A percentile compares a stretch with the other conserved stretches of the same genome.
These are phyloP conservation scores for Oligia fasciuncula DNA, from an alignment of 2,888 invertebrate genomes.

Conservation along the genomic window DNA sequence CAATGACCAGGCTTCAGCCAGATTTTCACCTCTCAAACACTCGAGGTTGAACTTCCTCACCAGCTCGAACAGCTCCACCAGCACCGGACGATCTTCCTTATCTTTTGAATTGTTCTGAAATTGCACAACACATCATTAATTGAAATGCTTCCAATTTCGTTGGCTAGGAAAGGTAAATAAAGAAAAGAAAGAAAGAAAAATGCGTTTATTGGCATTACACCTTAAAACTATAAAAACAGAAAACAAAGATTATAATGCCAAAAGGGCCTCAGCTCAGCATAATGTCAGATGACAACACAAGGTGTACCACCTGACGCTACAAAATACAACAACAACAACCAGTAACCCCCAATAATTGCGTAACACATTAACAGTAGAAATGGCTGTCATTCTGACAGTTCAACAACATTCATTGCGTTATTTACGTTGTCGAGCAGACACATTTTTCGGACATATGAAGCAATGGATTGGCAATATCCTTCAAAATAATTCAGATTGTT, in stretches of 20 bases:
- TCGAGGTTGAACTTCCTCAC: constrained; percentile 77
- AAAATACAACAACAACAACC: too few species aligned
- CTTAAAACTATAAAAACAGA: too few species aligned
- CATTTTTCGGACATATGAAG: neutral
- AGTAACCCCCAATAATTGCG: neutral
- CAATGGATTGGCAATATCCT: neutral
- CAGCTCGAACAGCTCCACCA: constrained; percentile 74
- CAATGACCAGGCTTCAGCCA: constrained; percentile 77
- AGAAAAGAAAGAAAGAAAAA: too few species aligned
- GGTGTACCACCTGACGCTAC: too few species aligned
- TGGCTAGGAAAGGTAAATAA: neutral
- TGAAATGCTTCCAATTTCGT: neutral
- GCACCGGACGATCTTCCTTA: constrained; percentile 61
- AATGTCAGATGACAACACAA: too few species aligned
- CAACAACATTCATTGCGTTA: neutral
- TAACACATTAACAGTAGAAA: neutral
- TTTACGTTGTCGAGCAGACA: neutral
- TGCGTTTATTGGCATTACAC: too few species aligned
- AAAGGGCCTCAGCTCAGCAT: too few species aligned
- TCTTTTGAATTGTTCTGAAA: constrained; percentile 27
- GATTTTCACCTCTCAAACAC: constrained; percentile 58
- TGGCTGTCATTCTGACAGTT: neutral
- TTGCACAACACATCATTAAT: neutral
- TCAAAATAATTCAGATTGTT: neutral
- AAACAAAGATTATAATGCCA: too few species aligned